These are phyloP conservation scores for Whitmania pigra DNA, from an alignment of 1,140 invertebrate species.

Conservation along the genomic window DNA sequence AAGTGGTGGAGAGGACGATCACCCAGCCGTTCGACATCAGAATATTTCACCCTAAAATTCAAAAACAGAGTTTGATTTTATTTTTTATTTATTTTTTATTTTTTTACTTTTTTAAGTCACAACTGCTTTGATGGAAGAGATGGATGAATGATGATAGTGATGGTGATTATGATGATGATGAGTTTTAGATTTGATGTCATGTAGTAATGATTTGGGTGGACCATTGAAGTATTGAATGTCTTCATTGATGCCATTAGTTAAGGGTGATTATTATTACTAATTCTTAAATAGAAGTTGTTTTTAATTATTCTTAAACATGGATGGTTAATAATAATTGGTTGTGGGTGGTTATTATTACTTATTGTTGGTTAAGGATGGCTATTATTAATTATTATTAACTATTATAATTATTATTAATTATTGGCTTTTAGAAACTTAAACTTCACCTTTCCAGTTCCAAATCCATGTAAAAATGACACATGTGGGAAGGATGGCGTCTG, in stretches of 20 bases:
- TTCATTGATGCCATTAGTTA: too few species aligned
- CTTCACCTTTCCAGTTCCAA: conserved; percentile 33
- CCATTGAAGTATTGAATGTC: too few species aligned
- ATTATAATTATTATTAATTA: too few species aligned
- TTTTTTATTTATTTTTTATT: background rate
- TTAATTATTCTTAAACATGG: too few species aligned
- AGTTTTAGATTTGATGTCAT: background rate
- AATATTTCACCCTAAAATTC: conserved; percentile 63
- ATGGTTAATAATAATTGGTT: too few species aligned
- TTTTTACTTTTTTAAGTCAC: background rate
- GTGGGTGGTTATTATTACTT: too few species aligned
- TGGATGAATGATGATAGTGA: background rate
- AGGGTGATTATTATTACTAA: too few species aligned
- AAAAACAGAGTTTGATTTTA: conserved; percentile 37
- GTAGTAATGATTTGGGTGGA: too few species aligned
- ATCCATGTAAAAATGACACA: conserved; percentile 53
- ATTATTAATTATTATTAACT: too few species aligned
- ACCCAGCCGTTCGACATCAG: conserved; percentile 74
- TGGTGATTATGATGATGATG: background rate
- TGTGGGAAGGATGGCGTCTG: conserved; percentile 52
- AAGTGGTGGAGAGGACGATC: conserved; percentile 49
- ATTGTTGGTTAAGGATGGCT: too few species aligned
- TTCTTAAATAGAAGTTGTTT: too few species aligned
- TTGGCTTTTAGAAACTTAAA: too few species aligned
- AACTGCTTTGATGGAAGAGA: background rate